Evolutionary conservation across 92 coral and sea anemone species (phyloP).

Genomic region (Umimayanthus kanabou): DNA sequence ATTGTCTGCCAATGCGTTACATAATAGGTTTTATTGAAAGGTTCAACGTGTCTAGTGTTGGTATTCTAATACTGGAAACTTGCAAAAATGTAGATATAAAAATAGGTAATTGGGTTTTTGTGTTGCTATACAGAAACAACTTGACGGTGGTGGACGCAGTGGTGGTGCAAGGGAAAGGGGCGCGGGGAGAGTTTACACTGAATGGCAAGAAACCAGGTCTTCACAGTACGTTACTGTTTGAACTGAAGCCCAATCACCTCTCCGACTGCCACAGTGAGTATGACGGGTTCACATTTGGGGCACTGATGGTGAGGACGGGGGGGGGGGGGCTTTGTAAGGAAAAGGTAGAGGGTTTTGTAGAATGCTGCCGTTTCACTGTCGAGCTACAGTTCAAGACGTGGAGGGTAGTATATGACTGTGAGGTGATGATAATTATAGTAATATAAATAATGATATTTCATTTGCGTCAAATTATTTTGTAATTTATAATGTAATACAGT

Average conservation of each 20-base stretch:
- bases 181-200: slow-evolving; percentile 87
- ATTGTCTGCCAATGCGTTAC: not conserved
- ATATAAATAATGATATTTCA: too few species aligned
- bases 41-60: not conserved
- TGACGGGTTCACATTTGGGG: not conserved
- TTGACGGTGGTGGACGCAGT: slow-evolving; percentile 92
- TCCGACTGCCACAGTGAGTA: slow-evolving; percentile 92
- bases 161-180: slow-evolving; percentile 94
- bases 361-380: too few species aligned
- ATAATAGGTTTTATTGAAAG: not conserved
- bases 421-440: too few species aligned
- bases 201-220: slow-evolving; percentile 92
- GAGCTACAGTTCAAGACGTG: too few species aligned
- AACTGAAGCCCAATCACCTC: slow-evolving; percentile 80
- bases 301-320: too few species aligned
- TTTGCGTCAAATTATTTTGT: too few species aligned
- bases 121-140: slow-evolving; percentile 68
- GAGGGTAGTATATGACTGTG: too few species aligned
- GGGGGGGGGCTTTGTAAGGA: too few species aligned
- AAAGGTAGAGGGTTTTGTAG: too few species aligned
- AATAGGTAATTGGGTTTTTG: not conserved
- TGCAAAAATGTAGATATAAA: too few species aligned
- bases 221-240: slow-evolving; percentile 86
- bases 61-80: not conserved
- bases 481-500: too few species aligned